A percentile compares a stretch with the other conserved stretches of the same genome.
These are phyloP conservation scores for Disparrhopalites patrizii DNA, from an alignment of 2,888 invertebrate genomes.

Conservation along the genomic window DNA sequence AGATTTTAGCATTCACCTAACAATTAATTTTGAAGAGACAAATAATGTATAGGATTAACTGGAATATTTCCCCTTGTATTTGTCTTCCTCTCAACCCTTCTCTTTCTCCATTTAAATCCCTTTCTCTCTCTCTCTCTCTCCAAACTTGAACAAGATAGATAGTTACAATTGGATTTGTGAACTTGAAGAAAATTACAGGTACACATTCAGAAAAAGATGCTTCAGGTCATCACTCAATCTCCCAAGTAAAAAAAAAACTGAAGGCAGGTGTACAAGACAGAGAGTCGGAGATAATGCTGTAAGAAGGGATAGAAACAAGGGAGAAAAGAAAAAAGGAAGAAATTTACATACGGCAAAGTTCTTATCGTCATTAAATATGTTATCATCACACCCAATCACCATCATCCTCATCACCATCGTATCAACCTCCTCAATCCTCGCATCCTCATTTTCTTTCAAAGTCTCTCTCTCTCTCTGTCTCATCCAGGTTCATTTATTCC, in stretches of 20 bases:
- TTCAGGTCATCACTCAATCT: conserved; percentile 26
- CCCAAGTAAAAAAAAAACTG: too few species aligned
- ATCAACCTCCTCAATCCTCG: too few species aligned
- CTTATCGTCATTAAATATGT: conserved; percentile 10
- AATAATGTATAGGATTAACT: too few species aligned
- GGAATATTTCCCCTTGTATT: conserved; percentile 3
- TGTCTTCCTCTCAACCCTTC: not conserved
- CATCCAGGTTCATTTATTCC: not conserved
- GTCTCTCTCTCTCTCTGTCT: conserved; percentile 13
- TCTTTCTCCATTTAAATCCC: not conserved
- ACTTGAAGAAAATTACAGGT: conserved; percentile 23
- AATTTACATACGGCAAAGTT: conserved; percentile 15
- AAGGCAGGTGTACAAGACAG: conserved; percentile 21
- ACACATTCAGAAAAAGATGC: too few species aligned
- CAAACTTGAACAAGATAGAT: conserved; percentile 22
- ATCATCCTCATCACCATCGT: too few species aligned
- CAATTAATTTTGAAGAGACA: too few species aligned
- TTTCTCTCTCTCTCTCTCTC: conserved; percentile 1
- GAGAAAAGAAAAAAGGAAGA: too few species aligned
- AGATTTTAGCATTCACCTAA: too few species aligned
- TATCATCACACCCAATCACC: too few species aligned
- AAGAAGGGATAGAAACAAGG: too few species aligned
- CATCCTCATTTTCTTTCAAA: not conserved
- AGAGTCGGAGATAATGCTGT: too few species aligned
- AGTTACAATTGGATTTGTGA: conserved; percentile 25